A percentile compares a stretch with the other conserved stretches of the same genome.
Conservation (phyloP, 2,888 invertebrate species). For the Polydrusus pterygomalis region DNA sequence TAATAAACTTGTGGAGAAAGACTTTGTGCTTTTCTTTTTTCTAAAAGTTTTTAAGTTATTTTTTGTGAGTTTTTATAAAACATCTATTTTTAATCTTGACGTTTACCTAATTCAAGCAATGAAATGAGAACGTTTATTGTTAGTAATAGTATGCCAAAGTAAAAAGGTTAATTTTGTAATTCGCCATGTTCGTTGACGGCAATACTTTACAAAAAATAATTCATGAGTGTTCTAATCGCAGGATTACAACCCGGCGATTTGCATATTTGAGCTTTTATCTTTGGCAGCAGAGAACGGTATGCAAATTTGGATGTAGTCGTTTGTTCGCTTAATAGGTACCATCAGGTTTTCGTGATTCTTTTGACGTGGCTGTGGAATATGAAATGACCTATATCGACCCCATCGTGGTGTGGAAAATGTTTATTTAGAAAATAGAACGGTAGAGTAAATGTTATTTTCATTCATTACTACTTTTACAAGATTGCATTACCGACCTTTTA, state of each 20-base stretch:
- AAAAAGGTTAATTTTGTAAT: too few species aligned
- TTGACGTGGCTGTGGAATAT: conserved; percentile 18
- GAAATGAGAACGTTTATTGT: too few species aligned
- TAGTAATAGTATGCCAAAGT: too few species aligned
- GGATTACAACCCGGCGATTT: conserved; percentile 5
- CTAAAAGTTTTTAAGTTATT: too few species aligned
- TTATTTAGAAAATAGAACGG: not conserved
- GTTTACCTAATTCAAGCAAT: too few species aligned
- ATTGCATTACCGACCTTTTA: too few species aligned
- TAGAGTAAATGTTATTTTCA: not conserved
- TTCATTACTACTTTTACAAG: too few species aligned
- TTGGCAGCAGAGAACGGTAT: conserved; percentile 19
- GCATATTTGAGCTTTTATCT: conserved; percentile 22
- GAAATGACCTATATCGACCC: conserved; percentile 11
- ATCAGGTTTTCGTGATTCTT: conserved; percentile 23
- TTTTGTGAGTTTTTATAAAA: too few species aligned
- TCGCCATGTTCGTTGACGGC: too few species aligned
- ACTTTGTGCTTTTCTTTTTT: too few species aligned
- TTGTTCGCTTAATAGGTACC: conserved; percentile 18
- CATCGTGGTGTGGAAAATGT: not conserved
- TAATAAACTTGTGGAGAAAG: too few species aligned
- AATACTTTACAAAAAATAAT: not conserved
- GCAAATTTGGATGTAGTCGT: conserved; percentile 23
- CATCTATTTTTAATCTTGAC: too few species aligned
- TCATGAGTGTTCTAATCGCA: not conserved